phyloP scores from a whole-genome alignment of 2,113 vertebrate genomes.

The Atrichornis clamosus region DNA sequence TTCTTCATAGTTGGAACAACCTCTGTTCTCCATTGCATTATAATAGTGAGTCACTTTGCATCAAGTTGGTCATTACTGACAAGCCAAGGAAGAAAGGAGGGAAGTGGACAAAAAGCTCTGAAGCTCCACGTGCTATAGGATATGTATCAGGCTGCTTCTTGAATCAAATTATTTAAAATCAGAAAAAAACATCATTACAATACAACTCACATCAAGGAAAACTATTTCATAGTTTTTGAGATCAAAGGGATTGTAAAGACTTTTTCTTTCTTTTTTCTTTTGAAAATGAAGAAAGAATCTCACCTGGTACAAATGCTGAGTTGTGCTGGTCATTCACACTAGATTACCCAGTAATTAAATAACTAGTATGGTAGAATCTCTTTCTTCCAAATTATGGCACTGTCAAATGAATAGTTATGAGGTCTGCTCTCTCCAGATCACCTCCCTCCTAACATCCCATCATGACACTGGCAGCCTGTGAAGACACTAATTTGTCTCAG shows the following conservation, averaged over 20 bases:
- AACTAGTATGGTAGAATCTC: not conserved
- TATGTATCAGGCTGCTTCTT: not conserved
- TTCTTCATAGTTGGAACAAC: conserved; percentile 5
- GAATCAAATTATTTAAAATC: not conserved
- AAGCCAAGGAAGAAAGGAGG: not conserved
- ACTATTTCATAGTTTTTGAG: not conserved
- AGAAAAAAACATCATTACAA: not conserved
- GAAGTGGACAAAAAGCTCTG: not conserved
- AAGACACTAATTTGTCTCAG: not conserved
- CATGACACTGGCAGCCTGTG: not conserved
- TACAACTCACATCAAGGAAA: not conserved
- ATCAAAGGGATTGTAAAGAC: not conserved
- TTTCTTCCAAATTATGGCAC: not conserved
- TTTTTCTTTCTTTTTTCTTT: not conserved
- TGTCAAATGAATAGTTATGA: not conserved
- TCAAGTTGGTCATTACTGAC: not conserved
- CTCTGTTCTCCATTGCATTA: not conserved
- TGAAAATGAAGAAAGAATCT: not conserved
- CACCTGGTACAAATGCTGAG: not conserved
- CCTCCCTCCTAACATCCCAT: not conserved
- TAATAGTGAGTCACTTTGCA: conserved; percentile 4
- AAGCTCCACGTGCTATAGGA: rapidly evolving
- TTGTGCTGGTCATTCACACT: not conserved
- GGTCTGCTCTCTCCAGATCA: not conserved
- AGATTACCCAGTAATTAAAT: not conserved